Base-by-base conservation (phyloP, 2,888 invertebrate genomes). In the Amblyjoppa fuscipennis region DNA sequence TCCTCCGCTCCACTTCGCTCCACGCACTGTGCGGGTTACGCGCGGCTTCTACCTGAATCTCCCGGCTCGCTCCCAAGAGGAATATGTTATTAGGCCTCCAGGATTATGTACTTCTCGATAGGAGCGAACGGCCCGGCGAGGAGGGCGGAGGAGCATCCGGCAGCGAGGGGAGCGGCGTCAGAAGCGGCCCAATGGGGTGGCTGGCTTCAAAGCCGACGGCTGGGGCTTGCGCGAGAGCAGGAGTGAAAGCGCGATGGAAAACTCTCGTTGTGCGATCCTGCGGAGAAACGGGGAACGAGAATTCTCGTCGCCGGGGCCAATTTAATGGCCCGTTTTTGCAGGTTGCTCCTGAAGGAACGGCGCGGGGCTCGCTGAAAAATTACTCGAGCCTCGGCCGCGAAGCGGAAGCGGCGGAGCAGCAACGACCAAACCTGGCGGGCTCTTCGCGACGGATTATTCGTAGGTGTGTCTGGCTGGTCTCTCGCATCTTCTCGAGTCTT, bases 11-110 rank as follows among this genome's bases (percentile, higher is more conserved):
- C 59, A 76, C 75, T 82, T 80, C 45, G 38, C 49, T 75, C 61
- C 45, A 41, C 20, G 74, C 49, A 51, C 56, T 69, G 59, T 73
- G 5, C 25, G 2, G 41, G 41, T 34, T 49, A 41, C 41, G 66
- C 49, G 74, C 45, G 16, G 16, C 13, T 31, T 34, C 71, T 79
- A 85, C 85, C 84, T 85, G 81, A 81, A 68, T 84, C 84, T 77
- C 78, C 79, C 71, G 74, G 71, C 84, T 90, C 91, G 77, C 84
- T 90, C 91, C 90, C 90, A 77, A 75, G 90, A 90, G 91, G 91
- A 91, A 91, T 91, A 92, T 90, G 90, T 91, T 91, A 91, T 92
- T 92, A 91, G 91, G 89, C 90, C 91, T 90, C 87, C 88, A 90
- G 91, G 90, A 91, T 91, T 91, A 91, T 90, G 91, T 92, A 90